phyloP scores from a whole-genome alignment of 2,888 invertebrate species.

The Brenthis hecate region DNA sequence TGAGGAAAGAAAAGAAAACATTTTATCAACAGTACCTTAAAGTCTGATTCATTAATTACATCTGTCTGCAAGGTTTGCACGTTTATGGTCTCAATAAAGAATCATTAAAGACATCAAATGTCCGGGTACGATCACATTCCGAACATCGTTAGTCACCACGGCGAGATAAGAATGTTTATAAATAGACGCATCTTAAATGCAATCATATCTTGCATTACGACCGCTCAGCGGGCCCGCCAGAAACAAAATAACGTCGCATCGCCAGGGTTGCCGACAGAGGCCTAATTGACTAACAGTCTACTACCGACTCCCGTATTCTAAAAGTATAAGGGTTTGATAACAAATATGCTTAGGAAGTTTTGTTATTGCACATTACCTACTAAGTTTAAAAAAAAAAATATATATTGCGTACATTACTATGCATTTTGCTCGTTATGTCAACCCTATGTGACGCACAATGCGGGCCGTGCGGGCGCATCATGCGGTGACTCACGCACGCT shows the following conservation, averaged over 20 bases:
- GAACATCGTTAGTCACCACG: conserved; percentile 39
- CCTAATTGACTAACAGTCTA: neutral
- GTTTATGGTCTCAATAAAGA: conserved; percentile 10
- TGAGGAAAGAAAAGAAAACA: neutral
- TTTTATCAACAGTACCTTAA: neutral
- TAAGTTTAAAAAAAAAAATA: too few relatives aligned
- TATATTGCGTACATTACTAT: neutral
- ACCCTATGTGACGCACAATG: conserved; percentile 19
- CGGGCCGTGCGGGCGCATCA: conserved; percentile 34
- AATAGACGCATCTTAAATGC: conserved; percentile 42
- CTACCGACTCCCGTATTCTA: neutral
- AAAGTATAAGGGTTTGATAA: too few relatives aligned
- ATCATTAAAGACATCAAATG: conserved; percentile 18
- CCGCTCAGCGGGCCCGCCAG: conserved; percentile 27
- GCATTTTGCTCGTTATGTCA: neutral
- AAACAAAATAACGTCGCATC: conserved; percentile 24
- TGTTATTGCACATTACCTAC: too few relatives aligned
- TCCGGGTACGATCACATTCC: conserved; percentile 31
- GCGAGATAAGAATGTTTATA: conserved; percentile 41
- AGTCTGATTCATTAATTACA: conserved; percentile 13
- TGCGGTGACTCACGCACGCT: conserved; percentile 34
- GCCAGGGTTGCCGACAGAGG: conserved; percentile 9
- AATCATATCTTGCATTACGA: conserved; percentile 37
- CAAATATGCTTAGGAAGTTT: too few relatives aligned
- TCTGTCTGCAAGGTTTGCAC: neutral